Evolutionary conservation across 2,888 invertebrate genomes (phyloP), one percentile per base, ranked within the genome.

Genomic region (Pollenia angustigena): DNA sequence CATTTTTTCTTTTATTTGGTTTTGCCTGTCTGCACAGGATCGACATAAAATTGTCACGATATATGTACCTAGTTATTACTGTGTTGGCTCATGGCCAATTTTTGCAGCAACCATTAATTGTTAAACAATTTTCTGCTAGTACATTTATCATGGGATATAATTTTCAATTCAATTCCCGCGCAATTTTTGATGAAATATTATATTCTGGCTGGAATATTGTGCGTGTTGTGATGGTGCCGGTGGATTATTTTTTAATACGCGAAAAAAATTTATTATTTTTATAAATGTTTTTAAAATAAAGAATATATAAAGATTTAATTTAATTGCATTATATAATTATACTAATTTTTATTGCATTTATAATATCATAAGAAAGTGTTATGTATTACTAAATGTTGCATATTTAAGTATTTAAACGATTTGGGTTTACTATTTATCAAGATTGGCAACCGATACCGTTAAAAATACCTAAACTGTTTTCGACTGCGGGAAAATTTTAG

Each of bases 11-110:
- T 4, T 44, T 76, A 23, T 76, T 56, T 16, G 42, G 60, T 42
- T 44, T 52, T 32, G 52, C 42, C 11, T 50, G 72, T 64, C 64
- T 81, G 64, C 44, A 81, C 62, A 81, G 80, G 80, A 81, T 81
- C 64, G 54, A 18, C 54, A 72, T 42, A 46, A 23, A 16, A 56
- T 46, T 80, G 60, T 54, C 62, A 60, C 11, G 23, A 32, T 54
- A 50, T 42, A 23, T 23, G 18, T 23, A 23, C 2, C 1, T 23
- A 50, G 23, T 60, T 79, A 50, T 42, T 44, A 58, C 44, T 68
- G 6, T 10, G 12, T 58, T 81, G 81, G 74, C 81, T 23, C 7
- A 23, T 12, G 3, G 44, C 74, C 81, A 81, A 81, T 56, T 79
- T 56, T 56, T 46, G 50, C 54, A 62, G 44, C 60, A 32, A 23